Conservation (phyloP, 2,888 invertebrate species). For the Hipparchia semele region DNA sequence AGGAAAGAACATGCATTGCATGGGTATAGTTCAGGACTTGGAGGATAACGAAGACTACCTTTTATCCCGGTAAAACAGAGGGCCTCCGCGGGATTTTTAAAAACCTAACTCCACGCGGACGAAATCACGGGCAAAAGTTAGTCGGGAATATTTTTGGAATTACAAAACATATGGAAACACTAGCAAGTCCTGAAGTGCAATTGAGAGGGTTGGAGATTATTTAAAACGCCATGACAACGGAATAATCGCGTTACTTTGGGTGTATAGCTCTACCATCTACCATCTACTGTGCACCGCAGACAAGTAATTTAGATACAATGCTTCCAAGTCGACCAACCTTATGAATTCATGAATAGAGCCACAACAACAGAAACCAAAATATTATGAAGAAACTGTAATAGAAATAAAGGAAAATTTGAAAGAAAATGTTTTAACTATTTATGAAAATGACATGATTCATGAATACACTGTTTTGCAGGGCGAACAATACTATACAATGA, state of each 20-base stretch:
- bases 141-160: not conserved
- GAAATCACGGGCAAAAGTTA: not conserved
- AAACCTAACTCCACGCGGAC: not conserved
- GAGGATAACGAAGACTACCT: no score
- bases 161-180: conserved; percentile 1
- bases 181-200: conserved; percentile 17
- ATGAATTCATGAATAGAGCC: conserved; percentile 5
- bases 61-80: no score
- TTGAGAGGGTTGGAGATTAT: conserved; percentile 26
- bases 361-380: not conserved
- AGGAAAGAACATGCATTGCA: no score
- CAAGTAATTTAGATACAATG: conserved; percentile 16
- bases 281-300: not conserved
- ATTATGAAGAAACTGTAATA: not conserved
- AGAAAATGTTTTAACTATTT: not conserved
- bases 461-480: no score
- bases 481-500: no score
- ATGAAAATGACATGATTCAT: not conserved
- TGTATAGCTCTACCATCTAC: not conserved
- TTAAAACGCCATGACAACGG: conserved; percentile 19
- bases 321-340: conserved; percentile 11
- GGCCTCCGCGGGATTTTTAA: no score
- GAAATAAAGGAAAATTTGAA: not conserved
- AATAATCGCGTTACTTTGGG: conserved; percentile 23
- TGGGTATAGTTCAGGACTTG: no score